A percentile compares a stretch with the other conserved stretches of the same genome.
phyloP scores from a whole-genome alignment of 2,888 invertebrate genomes.

The Portevinia maculata region DNA sequence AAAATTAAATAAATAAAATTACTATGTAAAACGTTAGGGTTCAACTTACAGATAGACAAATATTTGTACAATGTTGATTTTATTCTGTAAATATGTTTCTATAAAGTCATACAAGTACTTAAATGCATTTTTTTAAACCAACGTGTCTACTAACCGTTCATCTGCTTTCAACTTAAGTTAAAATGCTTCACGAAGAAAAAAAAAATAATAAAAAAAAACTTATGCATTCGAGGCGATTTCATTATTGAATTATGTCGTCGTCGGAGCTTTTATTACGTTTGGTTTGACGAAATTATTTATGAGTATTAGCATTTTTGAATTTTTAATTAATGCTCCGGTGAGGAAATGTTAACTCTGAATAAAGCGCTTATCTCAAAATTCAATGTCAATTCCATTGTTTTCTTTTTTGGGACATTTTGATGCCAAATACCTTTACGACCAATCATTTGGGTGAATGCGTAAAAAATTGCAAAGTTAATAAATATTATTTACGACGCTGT shows the following conservation, averaged over 20 bases:
- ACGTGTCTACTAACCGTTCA: conserved; percentile 7
- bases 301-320: conserved; percentile 71
- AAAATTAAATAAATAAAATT: background rate
- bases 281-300: conserved; percentile 64
- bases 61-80: background rate
- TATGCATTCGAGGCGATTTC: conserved; percentile 55
- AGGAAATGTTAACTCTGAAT: conserved; percentile 60
- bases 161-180: background rate
- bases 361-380: conserved; percentile 50
- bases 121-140: conserved; percentile 10
- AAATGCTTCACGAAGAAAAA: conserved; percentile 12
- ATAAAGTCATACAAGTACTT: conserved; percentile 26
- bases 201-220: conserved; percentile 12
- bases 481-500: background rate
- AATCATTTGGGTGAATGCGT: background rate
- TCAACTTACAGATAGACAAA: background rate
- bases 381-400: conserved; percentile 52
- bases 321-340: conserved; percentile 49
- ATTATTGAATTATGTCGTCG: conserved; percentile 63
- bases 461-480: conserved; percentile 18
- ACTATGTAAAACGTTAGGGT: background rate
- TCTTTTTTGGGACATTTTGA: conserved; percentile 11
- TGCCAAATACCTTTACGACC: background rate
- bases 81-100: background rate
- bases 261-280: conserved; percentile 42